Evolutionary conservation across 2,888 invertebrate genomes (phyloP), one percentile per base, ranked within the genome.

Genomic region (Hetaerina titia): DNA sequence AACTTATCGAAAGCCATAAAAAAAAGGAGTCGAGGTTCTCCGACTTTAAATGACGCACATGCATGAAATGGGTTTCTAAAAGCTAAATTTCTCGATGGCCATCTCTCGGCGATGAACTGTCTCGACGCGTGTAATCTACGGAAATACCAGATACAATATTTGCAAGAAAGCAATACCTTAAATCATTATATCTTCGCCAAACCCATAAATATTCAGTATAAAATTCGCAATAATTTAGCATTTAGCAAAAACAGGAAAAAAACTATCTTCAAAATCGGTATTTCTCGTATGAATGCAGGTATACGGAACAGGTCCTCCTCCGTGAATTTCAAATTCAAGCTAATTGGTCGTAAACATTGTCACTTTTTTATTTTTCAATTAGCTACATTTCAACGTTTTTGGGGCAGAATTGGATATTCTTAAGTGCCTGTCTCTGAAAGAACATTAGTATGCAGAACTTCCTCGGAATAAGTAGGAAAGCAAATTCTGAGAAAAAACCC

Each of bases 71-170:
- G 31, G 11, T 81, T 31, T 31, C 81, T 81, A 31, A 81, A 81
- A 13, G 81, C 31, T 69, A 81, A 81, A 31, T 81, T 31, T 81
- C 81, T 81, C 81, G 81, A 31, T 81, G 81, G 81, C n/a, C 81
- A 81, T 81, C 81, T 13, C 81, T 81, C 81, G 31, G 25, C 81
- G 11, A 15, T 25, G 31, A 81, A 81, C 13, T 74, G 74, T 81
- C 81, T 81, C 81, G 13, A 31, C 81, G 25, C 6, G 31, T 31
- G 81, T 13, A 31, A 31, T 9, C 2, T 31, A 13, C 19, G 13
- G 31, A 13, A 11, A 22, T 11, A 81, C 31, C 81, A 81, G 74
- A 25, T 81, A 81, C 31, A 31, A 81, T 31, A 81, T 81, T 81
- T 31, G 81, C 81, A 25, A n/a, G 25, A 0, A 81, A 25, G 74